Evolutionary conservation across 2,797 vertebrate species (phyloP).

Genomic region (Poeciliopsis paucimaculata): DNA sequence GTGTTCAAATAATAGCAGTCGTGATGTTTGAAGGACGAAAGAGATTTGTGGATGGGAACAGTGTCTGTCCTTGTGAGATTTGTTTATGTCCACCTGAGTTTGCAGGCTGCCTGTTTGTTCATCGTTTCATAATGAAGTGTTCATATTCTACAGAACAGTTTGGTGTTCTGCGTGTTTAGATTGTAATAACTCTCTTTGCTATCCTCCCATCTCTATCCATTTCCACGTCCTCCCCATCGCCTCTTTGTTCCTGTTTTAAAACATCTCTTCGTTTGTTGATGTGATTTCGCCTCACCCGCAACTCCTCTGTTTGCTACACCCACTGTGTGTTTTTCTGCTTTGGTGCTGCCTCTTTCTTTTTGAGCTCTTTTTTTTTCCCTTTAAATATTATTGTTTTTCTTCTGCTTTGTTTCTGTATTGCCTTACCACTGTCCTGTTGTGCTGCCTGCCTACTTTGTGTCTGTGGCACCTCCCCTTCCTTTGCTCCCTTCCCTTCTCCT

Average conservation of each 20-base stretch:
- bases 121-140: slow-evolving; percentile 71
- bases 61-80: slow-evolving; percentile 38
- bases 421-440: slow-evolving; percentile 67
- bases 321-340: slow-evolving; percentile 53
- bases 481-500: slow-evolving; percentile 45
- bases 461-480: slow-evolving; percentile 61
- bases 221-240: slow-evolving; percentile 60
- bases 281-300: slow-evolving; percentile 50
- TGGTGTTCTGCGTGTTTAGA: slow-evolving; percentile 72
- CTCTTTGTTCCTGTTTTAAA: slow-evolving; percentile 50
- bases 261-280: slow-evolving; percentile 50
- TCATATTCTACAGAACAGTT: slow-evolving; percentile 74
- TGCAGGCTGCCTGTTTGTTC: slow-evolving; percentile 68
- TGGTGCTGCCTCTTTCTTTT: slow-evolving; percentile 40
- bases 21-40: slow-evolving; percentile 57
- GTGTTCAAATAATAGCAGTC: slow-evolving; percentile 51
- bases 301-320: slow-evolving; percentile 50
- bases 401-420: slow-evolving; percentile 52
- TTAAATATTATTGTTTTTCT: slow-evolving; percentile 28
- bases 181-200: slow-evolving; percentile 80
- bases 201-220: slow-evolving; percentile 72
- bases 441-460: slow-evolving; percentile 68
- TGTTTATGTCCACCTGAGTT: slow-evolving; percentile 54
- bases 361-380: slow-evolving; percentile 20
- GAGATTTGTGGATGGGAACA: slow-evolving; percentile 23